Percentiles rank a stretch among this genome's conserved stretches.
phyloP scores from a whole-genome alignment of 2,888 invertebrate genomes.

The Antheraea yamamai region DNA sequence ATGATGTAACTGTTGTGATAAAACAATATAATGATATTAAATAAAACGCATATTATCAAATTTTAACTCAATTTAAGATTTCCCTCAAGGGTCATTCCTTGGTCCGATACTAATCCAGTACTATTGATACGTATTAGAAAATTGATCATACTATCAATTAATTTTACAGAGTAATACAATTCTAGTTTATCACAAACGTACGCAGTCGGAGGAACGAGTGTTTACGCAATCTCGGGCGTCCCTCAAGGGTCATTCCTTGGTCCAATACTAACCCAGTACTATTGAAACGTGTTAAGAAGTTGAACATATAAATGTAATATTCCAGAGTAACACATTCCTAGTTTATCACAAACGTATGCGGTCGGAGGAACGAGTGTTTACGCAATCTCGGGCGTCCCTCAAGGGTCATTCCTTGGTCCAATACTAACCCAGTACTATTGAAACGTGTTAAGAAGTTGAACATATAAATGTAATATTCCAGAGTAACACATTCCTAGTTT shows the following conservation, averaged over 20 bases:
- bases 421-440: too few species aligned
- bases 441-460: too few species aligned
- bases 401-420: too few species aligned
- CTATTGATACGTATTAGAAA: too few species aligned
- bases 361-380: not conserved
- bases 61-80: too few species aligned
- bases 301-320: not conserved
- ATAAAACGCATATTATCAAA: too few species aligned
- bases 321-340: conserved; percentile 9
- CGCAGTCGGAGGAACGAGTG: not conserved
- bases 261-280: not conserved
- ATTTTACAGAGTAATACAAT: not conserved
- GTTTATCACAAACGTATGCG: not conserved
- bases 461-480: not conserved
- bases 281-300: not conserved
- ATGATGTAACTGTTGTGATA: too few species aligned
- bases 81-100: too few species aligned
- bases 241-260: not conserved
- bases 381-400: too few species aligned
- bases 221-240: not conserved
- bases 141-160: too few species aligned
- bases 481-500: not conserved
- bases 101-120: too few species aligned
- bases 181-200: not conserved
- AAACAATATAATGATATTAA: too few species aligned